These are phyloP conservation scores for Bradypus variegatus DNA, from an alignment of 2,797 vertebrate genomes.

Conservation along the genomic window DNA sequence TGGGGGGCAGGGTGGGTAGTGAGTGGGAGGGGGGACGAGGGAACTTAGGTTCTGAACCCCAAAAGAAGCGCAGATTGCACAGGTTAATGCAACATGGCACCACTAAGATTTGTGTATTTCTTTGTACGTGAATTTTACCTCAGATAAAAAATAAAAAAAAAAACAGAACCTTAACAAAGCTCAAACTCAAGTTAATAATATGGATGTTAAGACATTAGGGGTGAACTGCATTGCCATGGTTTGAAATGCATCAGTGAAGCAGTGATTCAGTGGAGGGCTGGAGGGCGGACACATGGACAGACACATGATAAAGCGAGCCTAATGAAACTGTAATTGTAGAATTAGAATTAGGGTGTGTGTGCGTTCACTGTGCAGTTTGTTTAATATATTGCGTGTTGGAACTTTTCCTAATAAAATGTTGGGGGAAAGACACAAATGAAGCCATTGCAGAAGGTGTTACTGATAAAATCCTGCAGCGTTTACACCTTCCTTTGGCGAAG, in stretches of 20 bases:
- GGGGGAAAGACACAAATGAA: rapidly evolving
- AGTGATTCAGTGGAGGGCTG: not conserved
- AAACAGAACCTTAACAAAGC: not conserved
- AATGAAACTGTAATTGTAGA: no score
- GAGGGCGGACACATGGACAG: rapidly evolving
- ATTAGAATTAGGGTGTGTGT: not conserved
- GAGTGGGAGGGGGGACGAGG: not conserved
- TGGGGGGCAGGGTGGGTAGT: not conserved
- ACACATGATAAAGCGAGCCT: rapidly evolving
- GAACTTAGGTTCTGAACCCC: not conserved
- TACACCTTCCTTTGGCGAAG: not conserved
- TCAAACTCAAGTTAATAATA: not conserved
- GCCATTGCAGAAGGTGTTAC: not conserved
- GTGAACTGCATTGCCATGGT: no score
- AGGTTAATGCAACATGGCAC: no score
- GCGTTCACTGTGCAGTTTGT: not conserved
- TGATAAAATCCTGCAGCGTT: rapidly evolving
- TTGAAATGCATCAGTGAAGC: not conserved
- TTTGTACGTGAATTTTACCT: not conserved
- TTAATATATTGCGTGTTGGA: not conserved
- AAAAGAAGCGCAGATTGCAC: no score
- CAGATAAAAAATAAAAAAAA: not conserved
- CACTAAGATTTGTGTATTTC: not conserved
- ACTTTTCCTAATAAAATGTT: not conserved
- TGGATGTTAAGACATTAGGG: not conserved